Evolutionary conservation across 2,797 vertebrate species (phyloP).

Genomic region (Sparidentex hasta): DNA sequence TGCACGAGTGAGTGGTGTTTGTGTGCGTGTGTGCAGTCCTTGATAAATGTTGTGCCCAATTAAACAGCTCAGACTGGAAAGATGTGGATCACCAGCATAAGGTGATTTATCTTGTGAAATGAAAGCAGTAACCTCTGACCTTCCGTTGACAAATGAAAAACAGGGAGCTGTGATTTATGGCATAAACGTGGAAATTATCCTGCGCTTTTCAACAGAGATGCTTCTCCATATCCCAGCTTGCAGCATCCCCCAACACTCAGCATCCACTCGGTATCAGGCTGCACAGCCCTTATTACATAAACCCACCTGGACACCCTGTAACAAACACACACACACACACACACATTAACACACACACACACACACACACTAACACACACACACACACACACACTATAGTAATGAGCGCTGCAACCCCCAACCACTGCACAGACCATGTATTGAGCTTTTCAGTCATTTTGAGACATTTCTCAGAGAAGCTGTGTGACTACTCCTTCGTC

Average conservation of each 20-base stretch:
- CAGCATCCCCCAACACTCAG: constrained; percentile 45
- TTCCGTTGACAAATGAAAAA: constrained; percentile 61
- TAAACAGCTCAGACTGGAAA: constrained; percentile 39
- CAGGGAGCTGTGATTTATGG: constrained; percentile 65
- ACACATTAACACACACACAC: constrained; percentile 38
- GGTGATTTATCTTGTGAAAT: constrained; percentile 68
- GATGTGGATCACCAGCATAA: constrained; percentile 35
- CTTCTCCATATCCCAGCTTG: constrained; percentile 51
- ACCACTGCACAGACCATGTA: constrained; percentile 69
- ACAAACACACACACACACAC: constrained; percentile 49
- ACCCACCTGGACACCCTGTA: constrained; percentile 73
- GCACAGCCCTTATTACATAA: constrained; percentile 79
- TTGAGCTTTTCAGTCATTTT: constrained; percentile 85
- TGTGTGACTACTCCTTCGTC: constrained; percentile 81
- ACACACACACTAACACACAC: constrained; percentile 32
- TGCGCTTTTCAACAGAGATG: constrained; percentile 54
- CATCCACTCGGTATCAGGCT: constrained; percentile 73
- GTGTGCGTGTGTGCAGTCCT: constrained; percentile 16
- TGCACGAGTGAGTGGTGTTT: not conserved
- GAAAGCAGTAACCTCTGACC: constrained; percentile 70
- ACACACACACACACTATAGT: constrained; percentile 39
- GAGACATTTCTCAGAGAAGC: constrained; percentile 84
- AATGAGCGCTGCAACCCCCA: constrained; percentile 65
- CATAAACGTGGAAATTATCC: constrained; percentile 52
- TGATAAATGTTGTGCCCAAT: constrained; percentile 59